Percentiles rank a stretch among this genome's conserved stretches.
Conservation (phyloP, 2,113 vertebrate genomes). For the Poeciliopsis occidentalis region DNA sequence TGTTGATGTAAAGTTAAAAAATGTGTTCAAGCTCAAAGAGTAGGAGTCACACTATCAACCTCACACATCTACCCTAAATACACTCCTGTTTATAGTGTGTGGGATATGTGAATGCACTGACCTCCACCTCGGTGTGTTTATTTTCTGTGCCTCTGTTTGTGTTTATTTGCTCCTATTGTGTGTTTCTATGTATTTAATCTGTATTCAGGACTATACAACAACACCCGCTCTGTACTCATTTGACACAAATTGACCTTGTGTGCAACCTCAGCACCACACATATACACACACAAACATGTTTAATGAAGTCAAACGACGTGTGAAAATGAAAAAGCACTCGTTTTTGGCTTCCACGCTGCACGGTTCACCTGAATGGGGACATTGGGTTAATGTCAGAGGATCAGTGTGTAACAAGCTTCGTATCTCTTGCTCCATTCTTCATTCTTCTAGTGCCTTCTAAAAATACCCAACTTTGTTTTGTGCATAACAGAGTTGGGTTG, state of each 20-base stretch:
- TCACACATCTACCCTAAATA: slow-evolving; percentile 3
- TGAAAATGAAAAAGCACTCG: not conserved
- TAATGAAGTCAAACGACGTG: slow-evolving; percentile 21
- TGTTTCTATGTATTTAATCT: slow-evolving; percentile 49
- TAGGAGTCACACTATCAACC: not conserved
- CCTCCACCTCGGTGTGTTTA: slow-evolving; percentile 46
- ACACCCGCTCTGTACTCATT: slow-evolving; percentile 42
- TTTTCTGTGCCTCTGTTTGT: slow-evolving; percentile 43
- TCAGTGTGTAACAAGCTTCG: not conserved
- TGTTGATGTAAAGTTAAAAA: not conserved
- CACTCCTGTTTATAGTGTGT: not conserved
- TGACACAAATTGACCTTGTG: slow-evolving; percentile 55
- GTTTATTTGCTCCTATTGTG: slow-evolving; percentile 30
- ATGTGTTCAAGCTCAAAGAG: not conserved
- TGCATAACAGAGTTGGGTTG: not conserved
- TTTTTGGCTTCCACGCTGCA: slow-evolving; percentile 20
- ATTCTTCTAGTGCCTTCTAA: not conserved
- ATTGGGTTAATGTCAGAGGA: not conserved
- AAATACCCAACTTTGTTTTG: not conserved
- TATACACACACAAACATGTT: not conserved
- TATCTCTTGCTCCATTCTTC: not conserved
- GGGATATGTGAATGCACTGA: slow-evolving; percentile 28
- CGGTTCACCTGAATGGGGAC: not conserved
- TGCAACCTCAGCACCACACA: slow-evolving; percentile 20
- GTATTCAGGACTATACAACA: slow-evolving; percentile 31